Base-by-base conservation (phyloP, 2,888 invertebrate genomes). In the Podabrus alpinus region DNA sequence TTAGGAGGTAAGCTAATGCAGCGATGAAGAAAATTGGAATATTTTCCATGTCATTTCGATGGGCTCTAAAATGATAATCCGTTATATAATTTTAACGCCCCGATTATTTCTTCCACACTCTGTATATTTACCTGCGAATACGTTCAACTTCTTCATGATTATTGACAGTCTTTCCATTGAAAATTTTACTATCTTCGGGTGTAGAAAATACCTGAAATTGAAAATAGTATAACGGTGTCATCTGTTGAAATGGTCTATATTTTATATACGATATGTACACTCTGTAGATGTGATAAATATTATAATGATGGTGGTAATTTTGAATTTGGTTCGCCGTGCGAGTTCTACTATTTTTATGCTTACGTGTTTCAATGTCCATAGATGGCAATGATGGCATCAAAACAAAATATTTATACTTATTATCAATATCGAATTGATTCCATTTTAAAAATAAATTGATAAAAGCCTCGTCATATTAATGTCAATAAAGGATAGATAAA, bases 31-130 rank as follows among this genome's bases (percentile, higher is more conserved):
- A 94, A 1, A 90, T 88, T 0, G 91, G 89, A 70, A 94, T 93
- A 84, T 93, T 94, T 86, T 94, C 94, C 85, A 94, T 83, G 84
- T 94, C 94, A 82, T 94, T 94, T 80, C 90, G 88, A 83, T 94
- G 93, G 10, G 92, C 93, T 81, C 93, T 92, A 17, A 15, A 74
- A 71, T 19, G n/a, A 19, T 3, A n/a, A n/a, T n/a, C n/a, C n/a
- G 4, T 17, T 62, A 62, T 15, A 2, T 59, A 16, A 21, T 7
- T 13, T 66, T 66, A n/a, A n/a, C n/a, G n/a, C n/a, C n/a, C 1
- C 1, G 4, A 10, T 21, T 21, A 21, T 21, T 19, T 19, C 13
- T 24, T 66, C 10, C 9, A 3, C 15, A 19, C 21, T 15, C 2
- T 15, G 15, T 17, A 66, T n/a, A 9, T 21, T 66, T 29, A 67